A percentile compares a stretch with the other conserved stretches of the same genome.
Conservation (phyloP, 2,113 vertebrate genomes). For the Leucopsar rothschildi region DNA sequence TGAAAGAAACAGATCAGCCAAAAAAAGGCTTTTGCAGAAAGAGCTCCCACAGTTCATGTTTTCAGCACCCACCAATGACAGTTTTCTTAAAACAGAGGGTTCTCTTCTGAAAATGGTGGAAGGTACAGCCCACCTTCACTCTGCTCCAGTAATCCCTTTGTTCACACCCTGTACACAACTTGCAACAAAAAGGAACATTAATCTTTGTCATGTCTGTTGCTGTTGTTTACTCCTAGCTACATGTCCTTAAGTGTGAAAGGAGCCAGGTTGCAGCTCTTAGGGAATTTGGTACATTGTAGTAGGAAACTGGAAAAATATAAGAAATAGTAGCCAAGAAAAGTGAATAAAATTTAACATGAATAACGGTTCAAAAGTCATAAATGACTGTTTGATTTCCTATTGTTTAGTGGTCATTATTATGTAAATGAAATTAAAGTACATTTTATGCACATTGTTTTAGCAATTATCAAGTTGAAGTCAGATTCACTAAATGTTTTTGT, state of each 20-base stretch:
- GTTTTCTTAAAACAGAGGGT: neutral
- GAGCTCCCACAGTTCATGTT: neutral
- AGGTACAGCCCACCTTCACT: neutral
- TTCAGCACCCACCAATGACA: neutral
- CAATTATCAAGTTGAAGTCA: neutral
- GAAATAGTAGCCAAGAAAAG: neutral
- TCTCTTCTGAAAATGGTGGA: neutral
- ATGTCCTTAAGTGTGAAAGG: neutral
- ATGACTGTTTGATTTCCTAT: neutral
- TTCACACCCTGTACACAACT: neutral
- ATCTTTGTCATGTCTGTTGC: rapidly evolving
- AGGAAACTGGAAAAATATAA: neutral
- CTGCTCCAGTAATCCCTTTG: neutral
- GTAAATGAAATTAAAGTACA: neutral
- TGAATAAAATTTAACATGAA: neutral
- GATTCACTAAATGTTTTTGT: neutral
- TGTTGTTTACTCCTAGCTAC: neutral
- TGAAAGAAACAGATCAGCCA: neutral
- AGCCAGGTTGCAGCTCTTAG: neutral
- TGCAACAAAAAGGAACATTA: neutral
- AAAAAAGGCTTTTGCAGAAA: neutral
- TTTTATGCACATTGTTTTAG: neutral
- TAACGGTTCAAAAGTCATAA: neutral
- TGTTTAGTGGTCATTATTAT: neutral
- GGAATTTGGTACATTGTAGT: neutral